A percentile compares a stretch with the other conserved stretches of the same genome.
These are phyloP conservation scores for Synanceia verrucosa DNA, from an alignment of 2,797 vertebrate species.

Conservation along the genomic window DNA sequence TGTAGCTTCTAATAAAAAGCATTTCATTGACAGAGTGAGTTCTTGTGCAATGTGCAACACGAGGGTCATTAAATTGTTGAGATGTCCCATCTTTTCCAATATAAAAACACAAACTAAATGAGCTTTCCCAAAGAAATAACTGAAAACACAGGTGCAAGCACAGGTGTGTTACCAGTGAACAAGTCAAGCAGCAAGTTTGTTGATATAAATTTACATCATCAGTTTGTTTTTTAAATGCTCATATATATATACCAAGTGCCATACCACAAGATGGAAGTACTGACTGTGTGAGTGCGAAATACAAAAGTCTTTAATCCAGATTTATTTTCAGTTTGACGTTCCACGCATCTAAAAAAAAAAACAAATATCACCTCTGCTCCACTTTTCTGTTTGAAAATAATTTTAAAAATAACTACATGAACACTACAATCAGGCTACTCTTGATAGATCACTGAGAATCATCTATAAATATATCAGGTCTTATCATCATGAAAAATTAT, in stretches of 20 bases:
- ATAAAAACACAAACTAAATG: conserved; percentile 6
- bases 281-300: neutral
- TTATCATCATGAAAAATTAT: too few relatives aligned
- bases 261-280: neutral
- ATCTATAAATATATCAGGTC: conserved; percentile 38
- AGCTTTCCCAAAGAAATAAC: neutral
- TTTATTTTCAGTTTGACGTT: conserved; percentile 49
- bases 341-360: conserved; percentile 26
- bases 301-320: neutral
- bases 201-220: neutral
- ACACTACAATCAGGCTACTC: conserved; percentile 13
- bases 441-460: conserved; percentile 46
- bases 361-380: conserved; percentile 25
- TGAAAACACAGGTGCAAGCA: neutral
- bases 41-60: conserved; percentile 2
- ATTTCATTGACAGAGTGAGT: conserved; percentile 35
- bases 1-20: conserved; percentile 34
- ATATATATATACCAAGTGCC: neutral
- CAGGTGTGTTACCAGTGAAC: neutral
- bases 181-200: neutral
- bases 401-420: conserved; percentile 43
- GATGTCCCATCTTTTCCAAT: neutral
- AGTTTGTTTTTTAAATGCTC: neutral
- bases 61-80: conserved; percentile 9
- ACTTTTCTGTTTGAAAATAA: conserved; percentile 29